A percentile compares a stretch with the other conserved stretches of the same genome.
Conservation (phyloP, 2,888 invertebrate species). For the Apotomis capreana region DNA sequence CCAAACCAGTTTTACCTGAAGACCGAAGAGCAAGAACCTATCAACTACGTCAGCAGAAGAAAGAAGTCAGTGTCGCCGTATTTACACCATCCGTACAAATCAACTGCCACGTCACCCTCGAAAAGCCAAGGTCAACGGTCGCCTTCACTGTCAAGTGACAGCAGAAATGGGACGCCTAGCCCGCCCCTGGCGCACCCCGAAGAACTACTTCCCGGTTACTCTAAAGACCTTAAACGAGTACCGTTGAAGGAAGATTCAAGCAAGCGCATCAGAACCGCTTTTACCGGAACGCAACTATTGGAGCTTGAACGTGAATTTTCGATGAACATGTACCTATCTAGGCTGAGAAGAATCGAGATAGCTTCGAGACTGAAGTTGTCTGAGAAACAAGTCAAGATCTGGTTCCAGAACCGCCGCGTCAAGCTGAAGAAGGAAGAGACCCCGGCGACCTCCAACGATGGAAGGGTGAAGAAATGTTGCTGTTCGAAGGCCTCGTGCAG, state of each 20-base stretch:
- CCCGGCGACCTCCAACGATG: slow-evolving; percentile 69
- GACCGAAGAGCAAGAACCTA: slow-evolving; percentile 67
- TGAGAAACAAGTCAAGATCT: slow-evolving; percentile 97
- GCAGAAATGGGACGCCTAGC: slow-evolving; percentile 83
- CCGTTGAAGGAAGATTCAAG: slow-evolving; percentile 86
- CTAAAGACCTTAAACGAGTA: slow-evolving; percentile 74
- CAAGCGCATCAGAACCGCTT: slow-evolving; percentile 96
- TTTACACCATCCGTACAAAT: slow-evolving; percentile 73
- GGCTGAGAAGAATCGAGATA: slow-evolving; percentile 95
- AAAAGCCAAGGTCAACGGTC: slow-evolving; percentile 75
- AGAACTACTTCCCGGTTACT: slow-evolving; percentile 74
- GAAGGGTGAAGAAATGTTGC: slow-evolving; percentile 70
- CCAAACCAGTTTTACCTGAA: slow-evolving; percentile 64
- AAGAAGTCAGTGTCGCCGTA: slow-evolving; percentile 77
- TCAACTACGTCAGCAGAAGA: slow-evolving; percentile 65
- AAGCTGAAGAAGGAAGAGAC: slow-evolving; percentile 96
- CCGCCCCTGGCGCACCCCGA: slow-evolving; percentile 77
- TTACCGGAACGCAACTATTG: slow-evolving; percentile 94
- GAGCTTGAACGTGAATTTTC: slow-evolving; percentile 95
- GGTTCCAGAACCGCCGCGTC: slow-evolving; percentile 97
- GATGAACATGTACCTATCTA: slow-evolving; percentile 94
- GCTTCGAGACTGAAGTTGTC: slow-evolving; percentile 93
- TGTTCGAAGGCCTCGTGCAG: slow-evolving; percentile 68
- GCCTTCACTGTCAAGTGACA: slow-evolving; percentile 74
- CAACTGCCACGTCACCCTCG: slow-evolving; percentile 66